Conservation (phyloP, 2,113 vertebrate species). For the Xenopus tropicalis region UCB_Xtro_10.0 CM004443.2:128438001-128438500, state of each 20-base stretch:
- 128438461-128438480: conserved; percentile 56
- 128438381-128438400: conserved; percentile 57
- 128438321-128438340: conserved; percentile 71
- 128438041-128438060: conserved; percentile 75
- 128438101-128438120: conserved; percentile 76
- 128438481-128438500: conserved; percentile 48
- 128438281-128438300: conserved; percentile 81
- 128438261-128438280: conserved; percentile 79
- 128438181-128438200: conserved; percentile 77
- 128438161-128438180: conserved; percentile 75
- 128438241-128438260: conserved; percentile 82
- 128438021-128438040: conserved; percentile 65
- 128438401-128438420: conserved; percentile 55
- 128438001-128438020: conserved; percentile 63
- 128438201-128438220: conserved; percentile 84
- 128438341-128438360: conserved; percentile 78
- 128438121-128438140: conserved; percentile 74
- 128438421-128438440: conserved; percentile 53
- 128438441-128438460: conserved; percentile 56
- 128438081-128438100: conserved; percentile 70
- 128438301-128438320: conserved; percentile 74
- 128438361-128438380: conserved; percentile 69
- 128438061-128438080: conserved; percentile 74
- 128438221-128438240: conserved; percentile 82
- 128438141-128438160: conserved; percentile 80